A percentile compares a stretch with the other conserved stretches of the same genome.
Evolutionary conservation across 2,113 vertebrate genomes (phyloP).

Genomic region (Serilophus lunatus): DNA sequence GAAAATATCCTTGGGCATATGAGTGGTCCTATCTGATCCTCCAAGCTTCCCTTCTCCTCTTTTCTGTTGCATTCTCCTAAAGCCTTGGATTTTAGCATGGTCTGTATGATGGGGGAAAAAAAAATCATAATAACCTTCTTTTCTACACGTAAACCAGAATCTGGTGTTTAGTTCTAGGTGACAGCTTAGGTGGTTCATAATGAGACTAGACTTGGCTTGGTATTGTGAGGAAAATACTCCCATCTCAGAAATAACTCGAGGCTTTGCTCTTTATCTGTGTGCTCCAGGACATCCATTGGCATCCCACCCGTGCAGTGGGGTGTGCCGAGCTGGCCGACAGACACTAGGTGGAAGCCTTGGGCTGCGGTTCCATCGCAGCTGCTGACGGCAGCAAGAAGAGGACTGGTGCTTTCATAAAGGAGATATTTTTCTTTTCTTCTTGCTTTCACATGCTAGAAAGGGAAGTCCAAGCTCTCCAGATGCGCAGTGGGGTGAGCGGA

Average conservation of each 20-base stretch:
- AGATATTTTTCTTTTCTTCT: not conserved
- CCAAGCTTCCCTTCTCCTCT: conserved; percentile 2
- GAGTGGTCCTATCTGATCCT: conserved; percentile 10
- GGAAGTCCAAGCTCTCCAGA: not conserved
- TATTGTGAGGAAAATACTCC: not conserved
- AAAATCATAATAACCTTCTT: not conserved
- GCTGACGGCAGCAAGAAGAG: not conserved
- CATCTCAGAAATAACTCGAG: not conserved
- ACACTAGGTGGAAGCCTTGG: conserved; percentile 71
- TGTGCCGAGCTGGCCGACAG: not conserved
- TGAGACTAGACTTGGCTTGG: not conserved
- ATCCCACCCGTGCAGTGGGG: not conserved
- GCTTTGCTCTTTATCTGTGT: not conserved
- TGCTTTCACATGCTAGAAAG: not conserved
- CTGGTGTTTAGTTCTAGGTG: not conserved
- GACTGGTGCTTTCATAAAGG: not conserved
- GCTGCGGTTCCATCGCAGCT: conserved; percentile 14
- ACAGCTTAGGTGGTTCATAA: not conserved
- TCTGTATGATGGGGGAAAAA: not conserved
- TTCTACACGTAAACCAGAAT: not conserved
- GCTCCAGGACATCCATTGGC: not conserved
- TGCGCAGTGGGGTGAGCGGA: not conserved
- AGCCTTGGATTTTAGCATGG: not conserved
- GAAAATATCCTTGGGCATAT: not conserved
- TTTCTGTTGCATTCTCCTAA: conserved; percentile 12